Evolutionary conservation across 2,797 vertebrate species (phyloP).

Genomic region (Scleropages formosus): DNA sequence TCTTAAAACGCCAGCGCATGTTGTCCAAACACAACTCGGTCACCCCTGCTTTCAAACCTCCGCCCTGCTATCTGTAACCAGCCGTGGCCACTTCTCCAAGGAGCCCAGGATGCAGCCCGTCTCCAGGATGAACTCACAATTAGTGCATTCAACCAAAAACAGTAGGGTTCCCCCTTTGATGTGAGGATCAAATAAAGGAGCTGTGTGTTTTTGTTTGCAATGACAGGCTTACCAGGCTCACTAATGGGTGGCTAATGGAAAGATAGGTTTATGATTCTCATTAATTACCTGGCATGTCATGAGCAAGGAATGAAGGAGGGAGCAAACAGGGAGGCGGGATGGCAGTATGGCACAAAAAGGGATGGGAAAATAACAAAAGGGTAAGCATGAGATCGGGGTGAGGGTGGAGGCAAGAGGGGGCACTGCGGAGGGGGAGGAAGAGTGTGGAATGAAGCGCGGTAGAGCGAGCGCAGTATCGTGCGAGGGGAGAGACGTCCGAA

Average conservation of each 20-base stretch:
- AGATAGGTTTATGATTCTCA: slow-evolving; percentile 94
- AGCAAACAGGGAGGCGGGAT: slow-evolving; percentile 28
- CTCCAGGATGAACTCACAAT: slow-evolving; percentile 89
- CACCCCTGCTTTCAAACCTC: slow-evolving; percentile 63
- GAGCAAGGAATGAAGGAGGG: slow-evolving; percentile 78
- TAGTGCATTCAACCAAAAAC: slow-evolving; percentile 91
- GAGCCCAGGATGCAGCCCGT: slow-evolving; percentile 74
- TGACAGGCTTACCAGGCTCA: slow-evolving; percentile 92
- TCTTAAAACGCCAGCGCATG: slow-evolving; percentile 39
- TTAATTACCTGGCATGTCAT: slow-evolving; percentile 93
- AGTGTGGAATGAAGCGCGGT: neutral
- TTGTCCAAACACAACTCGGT: slow-evolving; percentile 59
- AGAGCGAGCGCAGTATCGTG: neutral
- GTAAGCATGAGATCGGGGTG: neutral
- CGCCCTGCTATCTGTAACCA: slow-evolving; percentile 64
- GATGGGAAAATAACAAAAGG: neutral
- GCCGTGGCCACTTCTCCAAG: slow-evolving; percentile 70
- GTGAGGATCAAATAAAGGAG: slow-evolving; percentile 92
- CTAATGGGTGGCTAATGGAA: slow-evolving; percentile 96
- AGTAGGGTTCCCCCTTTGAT: slow-evolving; percentile 94
- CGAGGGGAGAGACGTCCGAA: neutral
- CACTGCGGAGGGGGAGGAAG: neutral
- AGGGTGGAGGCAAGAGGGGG: neutral
- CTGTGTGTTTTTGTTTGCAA: slow-evolving; percentile 94
- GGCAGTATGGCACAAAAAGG: slow-evolving; percentile 48